phyloP scores from a whole-genome alignment of 1,140 invertebrate species.

The Pogonomyrmex barbatus region DNA sequence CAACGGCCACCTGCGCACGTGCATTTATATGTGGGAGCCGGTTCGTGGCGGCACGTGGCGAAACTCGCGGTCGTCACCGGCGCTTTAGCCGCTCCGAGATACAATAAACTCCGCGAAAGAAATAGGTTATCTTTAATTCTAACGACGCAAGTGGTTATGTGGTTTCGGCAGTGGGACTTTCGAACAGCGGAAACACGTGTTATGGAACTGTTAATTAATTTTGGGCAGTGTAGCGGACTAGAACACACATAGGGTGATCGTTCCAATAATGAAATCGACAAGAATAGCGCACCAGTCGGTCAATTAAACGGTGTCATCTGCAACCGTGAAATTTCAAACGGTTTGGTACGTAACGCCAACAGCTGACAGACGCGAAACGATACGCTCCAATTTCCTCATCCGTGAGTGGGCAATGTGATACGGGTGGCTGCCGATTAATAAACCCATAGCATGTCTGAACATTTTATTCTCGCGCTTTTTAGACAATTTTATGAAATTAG shows the following conservation, averaged over 20 bases:
- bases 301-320: conserved; percentile 75
- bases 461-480: conserved; percentile 15
- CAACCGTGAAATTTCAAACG: conserved; percentile 73
- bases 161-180: background rate
- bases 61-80: background rate
- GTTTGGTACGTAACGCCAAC: conserved; percentile 68
- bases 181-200: conserved; percentile 36
- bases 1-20: conserved; percentile 69
- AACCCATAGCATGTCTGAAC: background rate
- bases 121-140: background rate
- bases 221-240: conserved; percentile 28
- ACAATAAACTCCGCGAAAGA: background rate
- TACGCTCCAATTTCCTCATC: conserved; percentile 65
- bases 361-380: conserved; percentile 73
- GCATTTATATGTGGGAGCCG: conserved; percentile 28
- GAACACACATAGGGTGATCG: conserved; percentile 37
- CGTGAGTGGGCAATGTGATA: conserved; percentile 10
- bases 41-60: conserved; percentile 63
- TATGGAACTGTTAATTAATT: conserved; percentile 69
- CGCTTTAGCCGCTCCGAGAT: background rate
- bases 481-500: background rate
- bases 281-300: conserved; percentile 55
- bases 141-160: background rate
- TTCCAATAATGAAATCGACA: conserved; percentile 64
- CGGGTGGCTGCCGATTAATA: conserved; percentile 32